Conservation (phyloP, 2,888 invertebrate genomes). For the Dastarcus helophoroides region DNA sequence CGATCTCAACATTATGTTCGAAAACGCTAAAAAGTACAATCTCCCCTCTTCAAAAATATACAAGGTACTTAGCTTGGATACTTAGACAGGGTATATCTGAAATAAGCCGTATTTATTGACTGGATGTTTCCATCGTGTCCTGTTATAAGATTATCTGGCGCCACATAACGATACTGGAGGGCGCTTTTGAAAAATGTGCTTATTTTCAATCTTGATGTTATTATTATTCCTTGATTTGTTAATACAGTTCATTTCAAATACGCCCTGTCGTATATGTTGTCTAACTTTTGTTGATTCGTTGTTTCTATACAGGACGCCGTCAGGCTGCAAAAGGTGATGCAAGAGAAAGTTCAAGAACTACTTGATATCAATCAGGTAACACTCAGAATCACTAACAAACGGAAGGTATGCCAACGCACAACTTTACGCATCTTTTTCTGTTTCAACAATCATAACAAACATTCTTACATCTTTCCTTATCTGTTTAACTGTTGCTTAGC, state of each 20-base stretch:
- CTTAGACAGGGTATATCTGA: conserved; percentile 1
- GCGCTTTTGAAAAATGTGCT: too few relatives aligned
- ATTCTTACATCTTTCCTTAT: too few relatives aligned
- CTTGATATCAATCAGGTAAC: conserved; percentile 51
- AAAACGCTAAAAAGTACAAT: conserved; percentile 90
- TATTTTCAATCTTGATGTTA: too few relatives aligned
- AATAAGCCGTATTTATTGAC: neutral
- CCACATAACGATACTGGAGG: neutral
- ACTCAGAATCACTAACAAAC: conserved; percentile 38
- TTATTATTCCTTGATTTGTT: too few relatives aligned
- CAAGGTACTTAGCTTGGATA: conserved; percentile 47
- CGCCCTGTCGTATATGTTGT: too few relatives aligned
- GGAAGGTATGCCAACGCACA: conserved; percentile 27
- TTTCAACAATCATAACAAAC: conserved; percentile 4
- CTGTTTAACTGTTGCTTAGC: too few relatives aligned
- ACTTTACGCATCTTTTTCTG: conserved; percentile 8
- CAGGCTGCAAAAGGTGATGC: conserved; percentile 59
- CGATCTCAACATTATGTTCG: conserved; percentile 93
- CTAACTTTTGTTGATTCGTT: too few relatives aligned
- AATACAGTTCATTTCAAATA: too few relatives aligned
- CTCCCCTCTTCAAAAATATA: conserved; percentile 68
- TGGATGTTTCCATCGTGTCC: too few relatives aligned
- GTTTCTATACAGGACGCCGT: conserved; percentile 50
- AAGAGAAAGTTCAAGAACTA: conserved; percentile 58
- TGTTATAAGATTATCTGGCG: too few relatives aligned